Base-by-base conservation (phyloP, 2,888 invertebrate genomes). In the Caenorhabditis afra region DNA sequence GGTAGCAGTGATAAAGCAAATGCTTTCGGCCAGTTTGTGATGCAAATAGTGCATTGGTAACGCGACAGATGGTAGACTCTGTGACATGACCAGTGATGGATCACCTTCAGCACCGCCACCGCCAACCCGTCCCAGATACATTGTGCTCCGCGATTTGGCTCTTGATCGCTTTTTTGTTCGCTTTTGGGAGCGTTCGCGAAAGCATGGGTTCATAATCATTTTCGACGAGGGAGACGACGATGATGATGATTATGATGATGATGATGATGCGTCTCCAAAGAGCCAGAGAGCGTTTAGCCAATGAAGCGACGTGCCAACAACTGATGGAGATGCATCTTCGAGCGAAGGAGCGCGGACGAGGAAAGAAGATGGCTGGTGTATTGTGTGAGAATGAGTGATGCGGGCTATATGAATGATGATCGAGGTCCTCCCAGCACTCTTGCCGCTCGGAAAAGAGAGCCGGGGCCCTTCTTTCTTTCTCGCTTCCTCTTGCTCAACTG, bases 381-480 rank as follows among this genome's bases (percentile, higher is more conserved):
- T 71, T 66, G 78, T 78, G 79, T 62, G 68, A 79, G 79, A 79
- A 79, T 79, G 79, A 79, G 79, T 75, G 79, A 79, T 78, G 78
- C 59, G 66, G 62, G 65, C 50, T 70, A 64, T 68, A 68, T 67
- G 68, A 71, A 79, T 79, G 73, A 77, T 65, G 68, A 76, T 67
- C 68, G 57, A 57, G 55, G 18, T 45, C 44, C 57, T 45, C 18
- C 20, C 39, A n/a, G 35, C 55, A 29, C 29, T 29, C 29, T 29
- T 29, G 29, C 29, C 29, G 29, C 29, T 29, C 29, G 7, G 29
- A 29, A n/a, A 29, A 29, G 29, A 29, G 29, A 3, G 39, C 14
- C 11, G 47, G 12, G 14, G 20, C 37, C 20, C 39, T 47, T 35
- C 37, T 41, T 58, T 55, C 71, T 39, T 29, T n/a, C 57, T n/a